These are phyloP conservation scores for Caenorhabditis uteleia DNA, from an alignment of 2,888 invertebrate species.

Conservation along the genomic window DNA sequence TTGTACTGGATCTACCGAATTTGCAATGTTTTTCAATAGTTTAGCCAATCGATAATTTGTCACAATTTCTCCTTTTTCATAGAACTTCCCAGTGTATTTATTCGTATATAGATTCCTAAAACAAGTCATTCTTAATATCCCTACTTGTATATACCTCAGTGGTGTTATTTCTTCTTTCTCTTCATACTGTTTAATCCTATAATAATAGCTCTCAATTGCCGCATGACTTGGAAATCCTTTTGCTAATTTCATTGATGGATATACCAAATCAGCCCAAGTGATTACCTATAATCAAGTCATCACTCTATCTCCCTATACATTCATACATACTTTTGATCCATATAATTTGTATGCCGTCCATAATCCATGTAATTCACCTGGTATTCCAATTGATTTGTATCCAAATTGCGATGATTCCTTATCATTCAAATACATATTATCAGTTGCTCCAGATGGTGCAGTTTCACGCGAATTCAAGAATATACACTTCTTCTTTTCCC, in stretches of 20 bases:
- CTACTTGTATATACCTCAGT: conserved; percentile 1
- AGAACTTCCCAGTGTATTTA: conserved; percentile 59
- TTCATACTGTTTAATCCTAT: conserved; percentile 20
- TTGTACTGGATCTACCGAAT: conserved; percentile 57
- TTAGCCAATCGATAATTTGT: conserved; percentile 55
- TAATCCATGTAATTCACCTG: conserved; percentile 65
- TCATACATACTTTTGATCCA: conserved; percentile 55
- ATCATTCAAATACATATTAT: conserved; percentile 51
- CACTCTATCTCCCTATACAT: too few relatives aligned
- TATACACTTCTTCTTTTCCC: conserved; percentile 47
- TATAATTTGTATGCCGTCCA: conserved; percentile 61
- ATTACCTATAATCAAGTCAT: too few relatives aligned
- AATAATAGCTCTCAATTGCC: conserved; percentile 19
- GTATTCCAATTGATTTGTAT: conserved; percentile 55
- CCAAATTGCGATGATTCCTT: conserved; percentile 39
- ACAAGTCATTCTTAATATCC: neutral
- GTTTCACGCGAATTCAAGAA: conserved; percentile 72
- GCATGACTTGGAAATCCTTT: conserved; percentile 29
- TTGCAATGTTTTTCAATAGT: conserved; percentile 53
- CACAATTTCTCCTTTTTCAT: conserved; percentile 66
- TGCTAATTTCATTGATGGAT: conserved; percentile 56
- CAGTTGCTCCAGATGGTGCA: conserved; percentile 74
- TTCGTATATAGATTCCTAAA: conserved; percentile 54
- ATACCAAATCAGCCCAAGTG: conserved; percentile 42
- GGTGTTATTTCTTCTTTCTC: conserved; percentile 8